Evolutionary conservation across 2,888 invertebrate species (phyloP).

Genomic region (Zygaena filipendulae): DNA sequence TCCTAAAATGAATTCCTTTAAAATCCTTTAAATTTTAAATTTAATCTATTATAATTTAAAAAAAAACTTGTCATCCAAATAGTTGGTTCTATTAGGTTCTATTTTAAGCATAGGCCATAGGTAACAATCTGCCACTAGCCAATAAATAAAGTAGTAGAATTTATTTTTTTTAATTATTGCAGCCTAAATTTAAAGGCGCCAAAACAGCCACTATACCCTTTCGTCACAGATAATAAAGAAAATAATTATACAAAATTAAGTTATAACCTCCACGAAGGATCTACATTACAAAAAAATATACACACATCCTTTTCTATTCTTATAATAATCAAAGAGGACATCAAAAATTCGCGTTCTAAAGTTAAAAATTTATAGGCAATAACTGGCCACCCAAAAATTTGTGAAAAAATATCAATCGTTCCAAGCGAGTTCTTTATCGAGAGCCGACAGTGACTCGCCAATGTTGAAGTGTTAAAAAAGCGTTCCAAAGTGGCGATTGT

Average conservation of each 20-base stretch:
- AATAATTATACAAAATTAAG: constrained; percentile 43
- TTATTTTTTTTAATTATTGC: too few relatives aligned
- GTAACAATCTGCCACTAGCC: too few relatives aligned
- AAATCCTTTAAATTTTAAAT: too few relatives aligned
- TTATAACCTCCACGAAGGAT: constrained; percentile 26
- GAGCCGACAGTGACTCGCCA: constrained; percentile 44
- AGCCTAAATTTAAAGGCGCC: constrained; percentile 45
- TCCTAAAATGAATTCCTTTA: too few relatives aligned
- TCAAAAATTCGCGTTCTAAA: constrained; percentile 18
- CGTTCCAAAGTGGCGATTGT: constrained; percentile 16
- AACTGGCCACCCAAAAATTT: constrained; percentile 27
- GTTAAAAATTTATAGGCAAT: constrained; percentile 18
- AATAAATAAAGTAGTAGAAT: too few relatives aligned
- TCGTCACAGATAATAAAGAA: constrained; percentile 35
- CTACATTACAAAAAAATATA: constrained; percentile 9
- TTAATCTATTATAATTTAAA: too few relatives aligned
- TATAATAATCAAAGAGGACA: constrained; percentile 1
- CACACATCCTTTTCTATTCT: constrained; percentile 12
- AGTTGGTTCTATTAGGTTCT: too few relatives aligned
- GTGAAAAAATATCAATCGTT: constrained; percentile 16
- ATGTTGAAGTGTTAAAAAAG: constrained; percentile 5
- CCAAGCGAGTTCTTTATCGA: constrained; percentile 32
- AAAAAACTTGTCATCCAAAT: too few relatives aligned
- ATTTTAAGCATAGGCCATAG: too few relatives aligned
- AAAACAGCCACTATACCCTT: constrained; percentile 42